These are phyloP conservation scores for Bombus superbus DNA, from an alignment of 1,140 invertebrate species.

Conservation along the genomic window DNA sequence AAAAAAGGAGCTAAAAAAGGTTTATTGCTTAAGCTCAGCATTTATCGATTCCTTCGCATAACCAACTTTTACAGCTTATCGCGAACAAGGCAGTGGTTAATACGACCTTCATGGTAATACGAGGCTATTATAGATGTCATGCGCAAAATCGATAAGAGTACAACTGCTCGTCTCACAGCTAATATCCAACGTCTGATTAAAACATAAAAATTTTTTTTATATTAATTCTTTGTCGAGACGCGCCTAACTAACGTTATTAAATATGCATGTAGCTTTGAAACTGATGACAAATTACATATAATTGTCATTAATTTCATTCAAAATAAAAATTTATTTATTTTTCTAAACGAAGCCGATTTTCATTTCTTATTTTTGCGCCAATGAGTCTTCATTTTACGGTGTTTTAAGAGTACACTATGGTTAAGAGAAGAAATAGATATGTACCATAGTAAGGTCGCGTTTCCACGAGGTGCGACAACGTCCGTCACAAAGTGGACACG, in stretches of 20 bases:
- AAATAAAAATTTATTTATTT: not conserved
- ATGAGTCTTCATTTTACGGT: not conserved
- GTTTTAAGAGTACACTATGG: not conserved
- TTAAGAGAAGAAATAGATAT: slow-evolving; percentile 55
- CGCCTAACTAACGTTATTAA: not conserved
- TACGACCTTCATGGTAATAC: slow-evolving; percentile 16
- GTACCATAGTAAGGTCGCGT: slow-evolving; percentile 90
- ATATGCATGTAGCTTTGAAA: not conserved
- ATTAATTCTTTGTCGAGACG: not conserved
- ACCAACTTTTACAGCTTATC: slow-evolving; percentile 22
- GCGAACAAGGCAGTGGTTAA: slow-evolving; percentile 6
- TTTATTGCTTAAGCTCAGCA: not conserved
- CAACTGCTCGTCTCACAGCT: not conserved
- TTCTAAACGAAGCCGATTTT: not conserved
- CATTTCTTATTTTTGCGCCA: not conserved
- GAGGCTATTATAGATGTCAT: slow-evolving; percentile 26
- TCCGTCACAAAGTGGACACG: slow-evolving; percentile 91
- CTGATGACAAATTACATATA: not conserved
- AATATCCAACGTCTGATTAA: not conserved
- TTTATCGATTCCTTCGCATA: slow-evolving; percentile 5
- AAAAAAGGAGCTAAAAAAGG: not conserved
- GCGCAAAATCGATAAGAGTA: slow-evolving; percentile 35
- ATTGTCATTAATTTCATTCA: not conserved
- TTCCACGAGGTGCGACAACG: slow-evolving; percentile 89
- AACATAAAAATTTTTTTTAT: not conserved